A percentile compares a stretch with the other conserved stretches of the same genome.
Conservation (phyloP, 2,113 vertebrate genomes). For the Alces alces region DNA sequence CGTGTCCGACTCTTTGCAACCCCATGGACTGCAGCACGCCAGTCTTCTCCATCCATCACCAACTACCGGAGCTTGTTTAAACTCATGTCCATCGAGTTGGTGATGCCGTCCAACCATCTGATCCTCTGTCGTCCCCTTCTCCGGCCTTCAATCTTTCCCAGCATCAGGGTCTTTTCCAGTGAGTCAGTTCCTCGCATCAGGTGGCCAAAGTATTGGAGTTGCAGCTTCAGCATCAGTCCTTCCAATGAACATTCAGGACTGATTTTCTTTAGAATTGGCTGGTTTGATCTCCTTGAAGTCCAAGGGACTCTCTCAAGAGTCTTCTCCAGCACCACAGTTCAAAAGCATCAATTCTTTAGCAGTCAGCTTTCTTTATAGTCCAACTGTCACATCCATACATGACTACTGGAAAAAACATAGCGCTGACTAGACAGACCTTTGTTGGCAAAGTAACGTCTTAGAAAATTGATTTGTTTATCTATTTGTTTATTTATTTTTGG, state of each 20-base stretch:
- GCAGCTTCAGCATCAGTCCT: neutral
- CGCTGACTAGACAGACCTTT: neutral
- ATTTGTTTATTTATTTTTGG: neutral
- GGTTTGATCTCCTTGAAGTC: neutral
- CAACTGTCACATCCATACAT: neutral
- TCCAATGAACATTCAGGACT: neutral
- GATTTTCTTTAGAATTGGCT: neutral
- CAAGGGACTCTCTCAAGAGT: neutral
- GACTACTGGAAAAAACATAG: neutral
- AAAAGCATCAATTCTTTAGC: neutral
- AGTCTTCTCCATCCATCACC: neutral
- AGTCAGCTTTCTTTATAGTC: neutral
- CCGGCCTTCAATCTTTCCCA: accelerated
- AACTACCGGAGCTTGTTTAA: neutral
- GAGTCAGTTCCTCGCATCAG: neutral
- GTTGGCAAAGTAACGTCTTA: neutral
- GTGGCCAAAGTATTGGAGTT: neutral
- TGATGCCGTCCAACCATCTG: neutral
- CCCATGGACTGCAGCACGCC: neutral
- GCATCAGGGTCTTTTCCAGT: neutral
- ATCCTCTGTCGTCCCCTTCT: neutral
- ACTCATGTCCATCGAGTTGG: accelerated
- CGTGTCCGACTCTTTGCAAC: accelerated
- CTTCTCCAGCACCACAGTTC: neutral
- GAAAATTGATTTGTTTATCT: neutral